Conservation (phyloP, 2,888 invertebrate genomes). For the Stenichneumon culpator region DNA sequence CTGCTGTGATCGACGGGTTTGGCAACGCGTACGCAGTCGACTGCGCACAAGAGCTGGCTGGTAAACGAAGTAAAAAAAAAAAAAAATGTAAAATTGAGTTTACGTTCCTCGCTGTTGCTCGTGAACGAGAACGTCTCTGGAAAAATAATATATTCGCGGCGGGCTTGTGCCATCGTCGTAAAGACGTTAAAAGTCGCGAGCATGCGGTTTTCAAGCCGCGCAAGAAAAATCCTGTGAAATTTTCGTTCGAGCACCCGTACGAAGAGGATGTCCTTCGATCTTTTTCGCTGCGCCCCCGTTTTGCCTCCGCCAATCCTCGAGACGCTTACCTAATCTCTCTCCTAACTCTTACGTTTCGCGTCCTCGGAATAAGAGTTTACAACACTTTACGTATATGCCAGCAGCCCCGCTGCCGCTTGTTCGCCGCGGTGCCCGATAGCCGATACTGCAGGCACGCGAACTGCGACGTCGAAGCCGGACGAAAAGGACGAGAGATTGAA, state of each 20-base stretch:
- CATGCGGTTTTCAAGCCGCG: background rate
- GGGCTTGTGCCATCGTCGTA: constrained; percentile 13
- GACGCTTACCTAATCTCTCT: constrained; percentile 57
- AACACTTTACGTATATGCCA: constrained; percentile 45
- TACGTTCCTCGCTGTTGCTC: constrained; percentile 1
- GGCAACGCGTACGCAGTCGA: background rate
- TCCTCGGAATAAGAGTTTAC: constrained; percentile 66
- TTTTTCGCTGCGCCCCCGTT: constrained; percentile 38
- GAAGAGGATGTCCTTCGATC: constrained; percentile 62
- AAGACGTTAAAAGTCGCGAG: constrained; percentile 9
- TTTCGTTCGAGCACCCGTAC: constrained; percentile 45
- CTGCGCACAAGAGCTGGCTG: background rate
- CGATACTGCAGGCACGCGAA: constrained; percentile 6
- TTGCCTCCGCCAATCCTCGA: constrained; percentile 24
- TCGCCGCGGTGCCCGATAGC: constrained; percentile 14
- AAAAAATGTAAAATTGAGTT: background rate
- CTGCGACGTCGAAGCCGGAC: background rate
- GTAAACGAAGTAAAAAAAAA: background rate
- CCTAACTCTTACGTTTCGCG: constrained; percentile 55
- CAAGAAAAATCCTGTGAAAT: constrained; percentile 63
- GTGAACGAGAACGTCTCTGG: background rate
- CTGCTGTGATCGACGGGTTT: constrained; percentile 4
- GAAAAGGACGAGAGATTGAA: constrained; percentile 23
- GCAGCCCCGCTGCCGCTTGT: constrained; percentile 13
- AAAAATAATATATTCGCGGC: constrained; percentile 33